phyloP scores from a whole-genome alignment of 2,113 vertebrate species.

The Poecile atricapillus region DNA sequence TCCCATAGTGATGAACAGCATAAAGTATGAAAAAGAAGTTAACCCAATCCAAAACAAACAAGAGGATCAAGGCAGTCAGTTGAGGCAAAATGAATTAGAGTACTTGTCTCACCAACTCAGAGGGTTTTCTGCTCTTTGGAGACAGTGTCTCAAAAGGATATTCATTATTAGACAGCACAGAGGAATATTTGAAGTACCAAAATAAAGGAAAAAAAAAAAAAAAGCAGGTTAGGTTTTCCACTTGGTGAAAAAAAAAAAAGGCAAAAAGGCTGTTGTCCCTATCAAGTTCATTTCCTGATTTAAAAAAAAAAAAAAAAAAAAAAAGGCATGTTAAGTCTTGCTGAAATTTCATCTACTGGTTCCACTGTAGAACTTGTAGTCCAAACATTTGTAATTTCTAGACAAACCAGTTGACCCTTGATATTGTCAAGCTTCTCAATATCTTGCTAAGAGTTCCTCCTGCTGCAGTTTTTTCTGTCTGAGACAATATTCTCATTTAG shows the following conservation, averaged over 20 bases:
- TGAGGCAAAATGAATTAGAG: conserved; percentile 48
- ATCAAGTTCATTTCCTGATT: not conserved
- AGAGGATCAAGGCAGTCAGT: conserved; percentile 45
- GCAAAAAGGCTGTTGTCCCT: fast-evolving
- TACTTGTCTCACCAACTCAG: conserved; percentile 6
- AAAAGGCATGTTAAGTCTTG: not conserved
- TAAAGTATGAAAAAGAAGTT: conserved; percentile 66
- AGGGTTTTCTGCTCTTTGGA: not conserved
- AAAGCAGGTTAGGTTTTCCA: not conserved
- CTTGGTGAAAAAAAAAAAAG: not conserved
- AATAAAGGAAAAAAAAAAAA: not conserved
- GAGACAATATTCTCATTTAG: not conserved
- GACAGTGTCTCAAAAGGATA: not conserved
- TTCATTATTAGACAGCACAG: not conserved
- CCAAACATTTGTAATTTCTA: not conserved
- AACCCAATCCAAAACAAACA: conserved; percentile 60
- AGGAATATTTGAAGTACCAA: not conserved
- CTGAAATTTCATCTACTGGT: not conserved
- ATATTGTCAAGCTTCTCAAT: not conserved
- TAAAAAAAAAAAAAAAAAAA: not conserved
- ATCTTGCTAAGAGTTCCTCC: not conserved
- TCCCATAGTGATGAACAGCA: conserved; percentile 57
- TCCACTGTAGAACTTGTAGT: not conserved
- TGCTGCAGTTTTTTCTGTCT: not conserved
- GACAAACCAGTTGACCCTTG: not conserved